A percentile compares a stretch with the other conserved stretches of the same genome.
These are phyloP conservation scores for Trichechus manatus DNA, from an alignment of 2,113 vertebrate species.

Conservation along the genomic window DNA sequence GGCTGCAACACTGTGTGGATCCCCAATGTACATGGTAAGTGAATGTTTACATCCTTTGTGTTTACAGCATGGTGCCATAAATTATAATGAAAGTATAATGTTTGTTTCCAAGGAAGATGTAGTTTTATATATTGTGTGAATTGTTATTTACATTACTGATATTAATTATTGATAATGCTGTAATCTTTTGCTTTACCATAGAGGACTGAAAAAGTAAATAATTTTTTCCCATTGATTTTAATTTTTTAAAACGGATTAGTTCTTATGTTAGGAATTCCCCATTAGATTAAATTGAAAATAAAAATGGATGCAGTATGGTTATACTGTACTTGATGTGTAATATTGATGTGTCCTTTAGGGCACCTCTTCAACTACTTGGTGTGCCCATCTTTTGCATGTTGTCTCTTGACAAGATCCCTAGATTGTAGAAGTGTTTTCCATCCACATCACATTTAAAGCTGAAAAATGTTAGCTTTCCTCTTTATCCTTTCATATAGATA, in stretches of 20 bases:
- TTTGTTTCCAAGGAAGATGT: conserved; percentile 23
- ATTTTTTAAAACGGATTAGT: background rate
- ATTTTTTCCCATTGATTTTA: conserved; percentile 39
- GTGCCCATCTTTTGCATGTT: background rate
- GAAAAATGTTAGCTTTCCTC: conserved; percentile 8
- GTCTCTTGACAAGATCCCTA: background rate
- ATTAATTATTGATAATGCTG: background rate
- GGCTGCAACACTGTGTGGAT: conserved; percentile 98
- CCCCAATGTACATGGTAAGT: conserved; percentile 99
- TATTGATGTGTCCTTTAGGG: background rate
- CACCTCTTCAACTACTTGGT: background rate
- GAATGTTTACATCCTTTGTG: background rate
- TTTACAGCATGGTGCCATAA: background rate
- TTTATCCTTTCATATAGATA: background rate
- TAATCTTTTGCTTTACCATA: conserved; percentile 24
- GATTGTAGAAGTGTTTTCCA: background rate
- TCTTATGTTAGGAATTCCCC: background rate
- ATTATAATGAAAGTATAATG: background rate
- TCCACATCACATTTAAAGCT: background rate
- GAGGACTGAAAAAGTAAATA: background rate
- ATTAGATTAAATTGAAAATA: conserved; percentile 21
- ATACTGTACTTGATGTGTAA: conserved; percentile 12
- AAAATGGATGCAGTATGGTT: background rate
- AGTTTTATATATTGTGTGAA: background rate
- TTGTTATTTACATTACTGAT: background rate